A percentile compares a stretch with the other conserved stretches of the same genome.
These are phyloP conservation scores for Turnix velox DNA, from an alignment of 2,113 vertebrate species.

Conservation along the genomic window DNA sequence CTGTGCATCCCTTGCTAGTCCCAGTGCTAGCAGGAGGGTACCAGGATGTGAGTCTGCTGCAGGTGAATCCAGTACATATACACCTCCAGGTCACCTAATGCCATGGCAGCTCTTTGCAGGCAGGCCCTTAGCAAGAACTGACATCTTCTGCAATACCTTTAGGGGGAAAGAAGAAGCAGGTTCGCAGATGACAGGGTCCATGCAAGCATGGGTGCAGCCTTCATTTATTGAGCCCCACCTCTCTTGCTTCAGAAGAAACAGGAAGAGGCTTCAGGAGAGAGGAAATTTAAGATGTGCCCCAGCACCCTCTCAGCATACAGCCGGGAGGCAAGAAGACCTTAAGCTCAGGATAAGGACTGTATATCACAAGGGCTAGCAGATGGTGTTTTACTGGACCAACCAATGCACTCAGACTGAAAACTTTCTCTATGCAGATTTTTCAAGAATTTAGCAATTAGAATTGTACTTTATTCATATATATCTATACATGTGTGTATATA, in stretches of 20 bases:
- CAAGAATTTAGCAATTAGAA: background rate
- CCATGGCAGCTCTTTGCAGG: background rate
- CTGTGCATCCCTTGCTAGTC: background rate
- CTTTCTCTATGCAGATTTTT: background rate
- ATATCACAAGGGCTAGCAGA: background rate
- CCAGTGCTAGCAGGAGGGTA: background rate
- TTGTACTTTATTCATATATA: accelerated
- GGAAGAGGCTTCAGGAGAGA: accelerated
- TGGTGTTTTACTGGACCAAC: background rate
- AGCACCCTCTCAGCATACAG: background rate
- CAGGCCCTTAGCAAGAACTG: background rate
- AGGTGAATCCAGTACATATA: accelerated
- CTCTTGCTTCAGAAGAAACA: background rate
- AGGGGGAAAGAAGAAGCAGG: accelerated
- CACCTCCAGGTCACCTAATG: background rate
- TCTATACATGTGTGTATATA: no score
- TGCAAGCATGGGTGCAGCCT: background rate
- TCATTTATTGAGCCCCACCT: background rate
- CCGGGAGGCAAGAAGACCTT: background rate
- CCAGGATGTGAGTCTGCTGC: background rate
- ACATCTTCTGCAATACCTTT: background rate
- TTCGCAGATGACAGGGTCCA: background rate
- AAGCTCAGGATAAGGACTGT: background rate
- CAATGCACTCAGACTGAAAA: background rate
- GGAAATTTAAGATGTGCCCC: background rate